Percentiles rank a stretch among this genome's conserved stretches.
Conservation (phyloP, 2,797 vertebrate genomes). For the Dipus sagitta region DNA sequence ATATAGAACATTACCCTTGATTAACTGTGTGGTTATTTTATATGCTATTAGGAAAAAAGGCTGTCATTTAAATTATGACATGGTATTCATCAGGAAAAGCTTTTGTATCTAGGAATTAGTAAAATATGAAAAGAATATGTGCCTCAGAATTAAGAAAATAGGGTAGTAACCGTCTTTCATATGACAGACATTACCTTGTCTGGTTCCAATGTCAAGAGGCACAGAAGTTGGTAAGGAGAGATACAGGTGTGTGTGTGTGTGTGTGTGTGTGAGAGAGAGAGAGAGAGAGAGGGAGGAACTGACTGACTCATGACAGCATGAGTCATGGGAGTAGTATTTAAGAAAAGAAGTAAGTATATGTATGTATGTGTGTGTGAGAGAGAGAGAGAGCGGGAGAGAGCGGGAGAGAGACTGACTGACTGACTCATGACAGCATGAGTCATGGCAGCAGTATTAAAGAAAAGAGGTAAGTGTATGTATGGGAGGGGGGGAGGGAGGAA, state of each 20-base stretch:
- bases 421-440: not conserved
- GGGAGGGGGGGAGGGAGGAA: not conserved
- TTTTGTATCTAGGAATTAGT: constrained; percentile 6
- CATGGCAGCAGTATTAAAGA: constrained; percentile 10
- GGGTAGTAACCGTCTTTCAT: not conserved
- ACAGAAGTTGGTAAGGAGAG: not conserved
- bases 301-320: not conserved
- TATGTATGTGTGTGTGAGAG: not conserved
- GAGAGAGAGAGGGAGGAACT: too few relatives aligned
- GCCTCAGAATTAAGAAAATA: constrained; percentile 48
- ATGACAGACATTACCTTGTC: not conserved
- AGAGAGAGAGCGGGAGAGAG: not conserved
- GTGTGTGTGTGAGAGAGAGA: not conserved
- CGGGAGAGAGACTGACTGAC: not conserved
- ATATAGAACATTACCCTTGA: not conserved
- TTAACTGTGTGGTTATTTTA: constrained; percentile 4
- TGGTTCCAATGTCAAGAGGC: not conserved
- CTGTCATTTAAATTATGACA: not conserved
- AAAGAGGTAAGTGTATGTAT: not conserved
- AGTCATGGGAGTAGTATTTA: constrained; percentile 8
- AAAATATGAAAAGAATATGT: not conserved
- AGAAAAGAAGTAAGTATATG: not conserved
- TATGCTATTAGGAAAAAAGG: not conserved
- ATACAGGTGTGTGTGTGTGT: not conserved
- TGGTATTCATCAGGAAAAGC: not conserved